Evolutionary conservation across 2,113 vertebrate genomes (phyloP).

Genomic region (Pterophyllum scalare): DNA sequence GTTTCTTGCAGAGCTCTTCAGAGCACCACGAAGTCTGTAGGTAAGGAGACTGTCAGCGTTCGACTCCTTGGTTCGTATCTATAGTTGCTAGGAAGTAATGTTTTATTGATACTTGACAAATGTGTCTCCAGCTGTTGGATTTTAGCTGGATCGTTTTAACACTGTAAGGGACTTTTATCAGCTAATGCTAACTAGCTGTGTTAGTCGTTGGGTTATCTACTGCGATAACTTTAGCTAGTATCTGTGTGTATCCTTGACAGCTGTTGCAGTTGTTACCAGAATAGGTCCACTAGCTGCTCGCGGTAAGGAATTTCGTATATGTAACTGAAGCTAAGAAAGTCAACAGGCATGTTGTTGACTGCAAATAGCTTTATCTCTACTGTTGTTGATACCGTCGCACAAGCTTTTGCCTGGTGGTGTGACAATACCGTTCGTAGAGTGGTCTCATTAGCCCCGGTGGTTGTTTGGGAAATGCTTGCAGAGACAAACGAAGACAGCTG

Average conservation of each 20-base stretch:
- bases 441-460: neutral
- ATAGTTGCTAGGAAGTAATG: rapidly evolving
- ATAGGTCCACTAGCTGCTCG: neutral
- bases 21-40: neutral
- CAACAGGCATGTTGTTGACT: neutral
- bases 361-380: neutral
- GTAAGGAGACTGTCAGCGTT: neutral
- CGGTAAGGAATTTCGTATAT: neutral
- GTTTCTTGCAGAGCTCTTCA: conserved; percentile 7
- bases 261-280: neutral
- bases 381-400: neutral
- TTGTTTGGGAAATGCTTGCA: neutral
- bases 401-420: neutral
- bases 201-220: conserved; percentile 36
- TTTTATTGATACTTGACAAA: neutral
- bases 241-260: conserved; percentile 22
- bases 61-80: conserved; percentile 36
- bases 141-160: neutral
- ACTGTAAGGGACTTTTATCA: neutral
- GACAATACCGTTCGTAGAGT: neutral
- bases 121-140: neutral
- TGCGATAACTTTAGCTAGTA: conserved; percentile 12
- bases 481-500: neutral
- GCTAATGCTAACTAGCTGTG: conserved; percentile 59
- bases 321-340: neutral